These are phyloP conservation scores for Zoanthus sociatus DNA, from an alignment of 92 coral and sea anemone species.

Conservation along the genomic window DNA sequence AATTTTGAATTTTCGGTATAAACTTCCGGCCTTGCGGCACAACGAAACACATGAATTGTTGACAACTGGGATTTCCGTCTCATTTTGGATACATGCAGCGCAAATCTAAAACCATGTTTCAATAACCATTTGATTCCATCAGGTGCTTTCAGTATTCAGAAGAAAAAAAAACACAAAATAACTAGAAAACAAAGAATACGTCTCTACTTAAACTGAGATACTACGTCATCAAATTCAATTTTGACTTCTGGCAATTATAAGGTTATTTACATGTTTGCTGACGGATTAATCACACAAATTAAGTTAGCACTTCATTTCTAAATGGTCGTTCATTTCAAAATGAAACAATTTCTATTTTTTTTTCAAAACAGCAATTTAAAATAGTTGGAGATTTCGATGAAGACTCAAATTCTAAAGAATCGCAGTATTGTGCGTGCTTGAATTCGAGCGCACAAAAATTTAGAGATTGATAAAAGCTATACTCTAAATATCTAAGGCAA, in stretches of 20 bases:
- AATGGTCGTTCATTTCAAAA: background rate
- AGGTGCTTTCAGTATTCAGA: background rate
- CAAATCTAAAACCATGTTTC: background rate
- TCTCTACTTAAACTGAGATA: background rate
- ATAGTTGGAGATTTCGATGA: background rate
- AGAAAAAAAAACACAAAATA: background rate
- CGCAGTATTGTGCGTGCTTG: too few relatives aligned
- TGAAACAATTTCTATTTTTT: background rate
- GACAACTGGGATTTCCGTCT: conserved; percentile 13
- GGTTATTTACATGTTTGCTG: background rate
- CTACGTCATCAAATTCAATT: conserved; percentile 7
- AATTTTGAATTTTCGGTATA: background rate
- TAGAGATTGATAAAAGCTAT: background rate
- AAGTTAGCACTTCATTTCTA: conserved; percentile 6
- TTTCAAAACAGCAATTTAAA: background rate
- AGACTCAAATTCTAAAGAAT: background rate
- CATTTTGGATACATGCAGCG: background rate
- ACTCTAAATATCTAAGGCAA: background rate
- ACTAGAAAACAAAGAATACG: conserved; percentile 1
- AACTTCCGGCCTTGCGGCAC: background rate
- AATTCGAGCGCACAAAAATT: background rate
- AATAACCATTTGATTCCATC: background rate
- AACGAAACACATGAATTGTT: background rate
- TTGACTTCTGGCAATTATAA: background rate
- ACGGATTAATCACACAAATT: background rate